phyloP scores from a whole-genome alignment of 2,888 invertebrate genomes.

The Lampropteryx suffumata region DNA sequence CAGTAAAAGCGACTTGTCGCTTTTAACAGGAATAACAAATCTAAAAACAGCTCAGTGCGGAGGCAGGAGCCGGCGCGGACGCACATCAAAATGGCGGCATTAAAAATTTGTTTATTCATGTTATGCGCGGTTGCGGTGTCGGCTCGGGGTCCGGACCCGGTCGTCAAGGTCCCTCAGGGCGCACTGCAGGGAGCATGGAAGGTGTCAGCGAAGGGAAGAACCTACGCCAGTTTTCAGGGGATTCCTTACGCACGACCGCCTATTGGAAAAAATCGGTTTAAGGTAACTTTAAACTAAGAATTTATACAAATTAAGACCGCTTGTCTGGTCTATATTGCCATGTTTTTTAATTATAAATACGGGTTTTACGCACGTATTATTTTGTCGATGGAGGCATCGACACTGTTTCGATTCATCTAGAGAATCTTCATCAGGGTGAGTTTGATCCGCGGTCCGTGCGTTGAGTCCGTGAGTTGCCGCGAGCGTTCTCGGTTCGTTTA shows the following conservation, averaged over 20 bases:
- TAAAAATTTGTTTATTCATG: conserved; percentile 44
- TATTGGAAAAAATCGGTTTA: conserved; percentile 84
- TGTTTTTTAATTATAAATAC: too few species aligned
- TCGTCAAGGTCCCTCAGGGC: conserved; percentile 61
- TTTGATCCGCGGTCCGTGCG: too few species aligned
- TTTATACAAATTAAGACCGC: too few species aligned
- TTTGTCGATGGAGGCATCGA: too few species aligned
- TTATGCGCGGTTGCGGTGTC: conserved; percentile 39
- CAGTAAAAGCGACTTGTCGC: too few species aligned
- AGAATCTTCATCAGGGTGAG: too few species aligned
- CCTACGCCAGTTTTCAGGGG: conserved; percentile 84
- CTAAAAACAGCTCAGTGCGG: conserved; percentile 22
- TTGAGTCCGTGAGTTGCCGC: too few species aligned
- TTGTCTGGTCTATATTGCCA: too few species aligned
- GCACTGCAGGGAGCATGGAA: conserved; percentile 67
- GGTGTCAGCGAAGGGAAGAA: conserved; percentile 62
- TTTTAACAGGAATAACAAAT: conserved; percentile 8
- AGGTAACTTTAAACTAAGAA: conserved; percentile 54
- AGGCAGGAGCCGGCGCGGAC: conserved; percentile 33
- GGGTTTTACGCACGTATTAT: too few species aligned
- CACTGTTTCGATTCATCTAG: too few species aligned
- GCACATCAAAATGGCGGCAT: conserved; percentile 48
- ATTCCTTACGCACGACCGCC: conserved; percentile 87
- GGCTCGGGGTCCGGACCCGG: conserved; percentile 55
- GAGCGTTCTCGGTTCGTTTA: too few species aligned